Base-by-base conservation (phyloP, 2,113 vertebrate genomes). In the Anas platyrhynchos region DNA sequence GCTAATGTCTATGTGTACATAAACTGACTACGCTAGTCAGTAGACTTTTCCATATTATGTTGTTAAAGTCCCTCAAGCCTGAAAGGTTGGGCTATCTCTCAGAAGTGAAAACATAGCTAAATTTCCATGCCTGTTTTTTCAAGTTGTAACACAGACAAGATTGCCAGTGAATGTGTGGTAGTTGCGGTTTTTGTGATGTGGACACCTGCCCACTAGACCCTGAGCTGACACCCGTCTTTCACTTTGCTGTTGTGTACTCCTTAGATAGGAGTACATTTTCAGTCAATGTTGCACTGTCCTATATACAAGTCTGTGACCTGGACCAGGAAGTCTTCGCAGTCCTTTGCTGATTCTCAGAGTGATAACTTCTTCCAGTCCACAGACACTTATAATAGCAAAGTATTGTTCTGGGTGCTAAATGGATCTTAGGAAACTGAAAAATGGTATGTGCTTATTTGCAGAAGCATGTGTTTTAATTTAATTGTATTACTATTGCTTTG, bases 11-110 rank as follows among this genome's bases (percentile, higher is more conserved):
- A 1, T 56, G 56, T 84, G 36, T 84, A 55, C 38, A 55, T 55
- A 72, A 89, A 69, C 56, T 65, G 34, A 61, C 43, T 96, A 65
- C 62, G 68, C 0, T 3, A 91, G 62, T 67, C 66, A 56, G 73
- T 80, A 86, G 91, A 91, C 38, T 83, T 86, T 93, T 75, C 94
- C 31, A 2, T 77, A 68, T 63, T 63, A 86, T 63, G 25, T 48
- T 74, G 55, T 81, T 71, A 83, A 43, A 41, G 46, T 86, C 41
- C 32, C 66, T 88, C 73, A 72, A 52, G 29, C 22, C 61, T 81
- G 41, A 86, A 93, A 68, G 32, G 22, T 18, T 79, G 48, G 20
- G n/a, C 52, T 92, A 68, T 66, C 46, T 90, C 66, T 58, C 50
- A 56, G 48, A 44, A 79, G 34, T n/a, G 75, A 75, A 92, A 75